Evolutionary conservation across 2,888 invertebrate genomes (phyloP), one percentile per base, ranked within the genome.

Genomic region (Seira sanloemensis): DNA sequence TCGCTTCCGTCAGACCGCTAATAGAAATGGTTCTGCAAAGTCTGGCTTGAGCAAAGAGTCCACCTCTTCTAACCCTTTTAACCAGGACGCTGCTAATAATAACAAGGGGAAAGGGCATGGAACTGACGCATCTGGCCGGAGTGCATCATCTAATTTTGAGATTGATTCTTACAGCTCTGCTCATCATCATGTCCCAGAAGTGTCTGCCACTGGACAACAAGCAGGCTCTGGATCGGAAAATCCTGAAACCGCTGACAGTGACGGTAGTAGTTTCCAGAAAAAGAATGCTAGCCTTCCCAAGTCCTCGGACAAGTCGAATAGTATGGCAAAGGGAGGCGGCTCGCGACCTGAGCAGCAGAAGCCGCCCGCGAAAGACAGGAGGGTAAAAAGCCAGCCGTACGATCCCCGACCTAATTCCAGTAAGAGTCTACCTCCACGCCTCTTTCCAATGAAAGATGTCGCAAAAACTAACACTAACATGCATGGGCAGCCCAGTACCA

Each of bases 331-430:
- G 18, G 54, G n/a, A 9, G 54, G 50, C 16, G 69, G 69, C 9
- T 58, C 54, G 18, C 23, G 16, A 2, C 46, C 68, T 25, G 54
- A 50, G 62, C 66, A 50, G 5, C 16, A 68, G 9, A 54, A 50
- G n/a, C 58, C 21, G 25, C 5, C 67, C 7, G 25, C 37, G 0
- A 86, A 86, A 26, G 86, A 86, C n/a, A 19, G 86, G 0, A 69
- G 84, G 50, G 72, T 86, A n/a, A 89, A 88, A 68, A 87, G 87
- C 82, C 87, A 85, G 18, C 89, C 88, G 0, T 89, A 89, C 66
- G 89, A 89, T 25, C 84, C 88, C 7, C 73, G 88, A 66, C 84
- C 86, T n/a, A 84, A 77, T 67, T 74, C 76, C 54, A 86, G 79
- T 66, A 69, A 82, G 74, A 74, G 21, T 79, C 62, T 84, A 71